Evolutionary conservation across 2,113 vertebrate species (phyloP).

Genomic region (Macaca nemestrina): DNA sequence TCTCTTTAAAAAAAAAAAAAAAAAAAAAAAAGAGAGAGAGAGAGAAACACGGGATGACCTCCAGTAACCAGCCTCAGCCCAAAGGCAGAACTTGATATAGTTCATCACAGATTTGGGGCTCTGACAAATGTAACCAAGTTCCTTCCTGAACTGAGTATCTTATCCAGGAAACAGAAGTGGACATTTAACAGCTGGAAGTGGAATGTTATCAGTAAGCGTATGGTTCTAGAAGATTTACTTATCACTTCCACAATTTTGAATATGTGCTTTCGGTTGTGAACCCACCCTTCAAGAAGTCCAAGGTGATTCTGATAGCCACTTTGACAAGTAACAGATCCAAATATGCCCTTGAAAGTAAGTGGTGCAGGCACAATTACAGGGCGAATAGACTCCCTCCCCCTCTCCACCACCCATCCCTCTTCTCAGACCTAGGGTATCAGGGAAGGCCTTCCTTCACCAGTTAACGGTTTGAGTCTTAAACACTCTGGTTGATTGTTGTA

Average conservation of each 20-base stretch:
- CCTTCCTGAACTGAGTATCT: background rate
- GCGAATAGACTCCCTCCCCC: fast-evolving
- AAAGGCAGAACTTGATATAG: background rate
- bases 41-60: background rate
- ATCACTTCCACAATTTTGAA: background rate
- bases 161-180: background rate
- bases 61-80: background rate
- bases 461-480: too few relatives aligned
- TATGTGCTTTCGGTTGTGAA: background rate
- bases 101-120: background rate
- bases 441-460: too few relatives aligned
- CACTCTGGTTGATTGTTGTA: too few relatives aligned
- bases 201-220: background rate
- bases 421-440: background rate
- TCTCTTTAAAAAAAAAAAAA: too few relatives aligned
- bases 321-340: background rate
- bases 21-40: too few relatives aligned
- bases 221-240: background rate
- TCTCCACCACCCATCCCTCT: fast-evolving
- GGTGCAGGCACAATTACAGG: background rate
- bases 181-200: background rate
- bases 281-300: background rate
- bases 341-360: background rate
- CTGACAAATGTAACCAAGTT: background rate
- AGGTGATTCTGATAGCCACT: background rate